These are phyloP conservation scores for Cetonia aurata DNA, from an alignment of 2,888 invertebrate genomes.

Conservation along the genomic window DNA sequence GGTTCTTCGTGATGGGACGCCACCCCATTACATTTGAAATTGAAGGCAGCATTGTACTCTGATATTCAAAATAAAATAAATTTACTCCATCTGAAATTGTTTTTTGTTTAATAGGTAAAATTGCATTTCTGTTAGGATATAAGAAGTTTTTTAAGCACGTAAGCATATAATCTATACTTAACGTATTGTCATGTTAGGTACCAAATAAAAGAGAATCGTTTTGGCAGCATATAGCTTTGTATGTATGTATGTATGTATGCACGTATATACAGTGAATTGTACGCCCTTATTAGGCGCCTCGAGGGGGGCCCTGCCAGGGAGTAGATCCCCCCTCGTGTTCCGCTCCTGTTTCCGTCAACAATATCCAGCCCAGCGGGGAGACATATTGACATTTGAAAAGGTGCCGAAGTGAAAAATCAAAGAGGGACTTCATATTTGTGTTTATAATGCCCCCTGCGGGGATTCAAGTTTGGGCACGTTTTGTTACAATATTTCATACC, in stretches of 20 bases:
- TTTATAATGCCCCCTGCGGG: conserved; percentile 64
- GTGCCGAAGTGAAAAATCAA: conserved; percentile 49
- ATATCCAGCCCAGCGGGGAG: conserved; percentile 45
- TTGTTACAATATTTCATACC: conserved; percentile 62
- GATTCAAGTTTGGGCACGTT: conserved; percentile 65
- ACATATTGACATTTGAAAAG: conserved; percentile 48
- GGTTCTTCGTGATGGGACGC: conserved; percentile 47
- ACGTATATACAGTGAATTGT: conserved; percentile 48
- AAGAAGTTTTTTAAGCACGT: neutral
- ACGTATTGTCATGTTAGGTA: conserved; percentile 40
- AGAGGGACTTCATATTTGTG: conserved; percentile 60
- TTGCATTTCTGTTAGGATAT: neutral
- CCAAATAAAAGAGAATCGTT: conserved; percentile 21
- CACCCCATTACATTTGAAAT: conserved; percentile 35
- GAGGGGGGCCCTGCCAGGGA: conserved; percentile 55
- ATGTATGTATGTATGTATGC: too few species aligned
- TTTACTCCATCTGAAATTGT: neutral
- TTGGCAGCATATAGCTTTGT: conserved; percentile 23
- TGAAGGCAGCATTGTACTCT: conserved; percentile 21
- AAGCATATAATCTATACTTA: conserved; percentile 28
- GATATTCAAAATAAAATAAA: conserved; percentile 16
- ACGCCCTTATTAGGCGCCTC: conserved; percentile 61
- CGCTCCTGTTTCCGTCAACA: conserved; percentile 46
- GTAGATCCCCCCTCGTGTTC: conserved; percentile 47
- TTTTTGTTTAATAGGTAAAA: conserved; percentile 4